A percentile compares a stretch with the other conserved stretches of the same genome.
These are phyloP conservation scores for Embiotoca jacksoni DNA, from an alignment of 2,113 vertebrate species.

Conservation along the genomic window DNA sequence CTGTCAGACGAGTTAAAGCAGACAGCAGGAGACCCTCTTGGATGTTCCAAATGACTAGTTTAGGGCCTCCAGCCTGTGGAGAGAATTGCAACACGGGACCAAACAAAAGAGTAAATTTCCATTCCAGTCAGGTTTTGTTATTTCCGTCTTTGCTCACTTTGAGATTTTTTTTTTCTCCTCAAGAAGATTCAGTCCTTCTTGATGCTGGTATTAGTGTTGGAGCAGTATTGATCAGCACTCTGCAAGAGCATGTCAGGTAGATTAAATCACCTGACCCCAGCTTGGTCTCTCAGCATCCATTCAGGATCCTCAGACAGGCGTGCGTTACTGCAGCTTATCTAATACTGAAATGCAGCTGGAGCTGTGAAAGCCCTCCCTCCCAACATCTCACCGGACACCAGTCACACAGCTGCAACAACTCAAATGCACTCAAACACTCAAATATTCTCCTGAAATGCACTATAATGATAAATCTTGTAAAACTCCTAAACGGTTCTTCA, in stretches of 20 bases:
- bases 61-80: slow-evolving; percentile 29
- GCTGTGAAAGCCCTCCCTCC: slow-evolving; percentile 15
- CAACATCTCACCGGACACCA: neutral
- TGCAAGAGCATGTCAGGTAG: slow-evolving; percentile 69
- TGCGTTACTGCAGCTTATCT: slow-evolving; percentile 46
- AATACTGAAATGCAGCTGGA: slow-evolving; percentile 41
- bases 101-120: slow-evolving; percentile 57
- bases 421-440: neutral
- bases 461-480: neutral
- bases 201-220: slow-evolving; percentile 63
- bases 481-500: slow-evolving; percentile 10
- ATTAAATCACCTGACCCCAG: slow-evolving; percentile 79
- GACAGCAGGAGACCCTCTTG: slow-evolving; percentile 43
- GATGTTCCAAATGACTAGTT: slow-evolving; percentile 63
- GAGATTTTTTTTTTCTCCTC: slow-evolving; percentile 7
- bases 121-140: slow-evolving; percentile 70
- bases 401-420: neutral
- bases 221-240: slow-evolving; percentile 75
- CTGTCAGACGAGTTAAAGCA: slow-evolving; percentile 67
- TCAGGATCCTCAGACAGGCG: slow-evolving; percentile 23
- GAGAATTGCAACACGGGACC: slow-evolving; percentile 42
- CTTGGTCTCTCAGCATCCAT: slow-evolving; percentile 44
- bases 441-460: neutral
- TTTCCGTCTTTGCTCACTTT: slow-evolving; percentile 32
- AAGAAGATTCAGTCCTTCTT: slow-evolving; percentile 64